A percentile compares a stretch with the other conserved stretches of the same genome.
Evolutionary conservation across 1,140 invertebrate genomes (phyloP).

Genomic region (Saccostrea echinata): DNA sequence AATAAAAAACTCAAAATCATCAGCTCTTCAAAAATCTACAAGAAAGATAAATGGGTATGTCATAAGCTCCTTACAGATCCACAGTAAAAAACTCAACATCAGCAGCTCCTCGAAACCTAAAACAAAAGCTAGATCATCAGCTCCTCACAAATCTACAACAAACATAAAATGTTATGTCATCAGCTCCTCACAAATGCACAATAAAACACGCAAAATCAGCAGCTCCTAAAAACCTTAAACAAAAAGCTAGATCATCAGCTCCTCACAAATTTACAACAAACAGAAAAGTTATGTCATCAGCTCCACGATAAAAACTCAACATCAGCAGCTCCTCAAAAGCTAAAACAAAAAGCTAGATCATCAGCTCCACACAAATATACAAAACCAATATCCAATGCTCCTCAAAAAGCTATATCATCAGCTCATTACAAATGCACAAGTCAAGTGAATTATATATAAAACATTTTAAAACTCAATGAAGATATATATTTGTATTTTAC

Average conservation of each 20-base stretch:
- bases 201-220: neutral
- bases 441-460: too few species aligned
- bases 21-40: conserved; percentile 92
- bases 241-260: too few species aligned
- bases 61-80: conserved; percentile 24
- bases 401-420: too few species aligned
- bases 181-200: conserved; percentile 30
- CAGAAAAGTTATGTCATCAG: too few species aligned
- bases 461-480: too few species aligned
- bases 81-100: neutral
- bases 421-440: conserved; percentile 93
- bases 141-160: conserved; percentile 97
- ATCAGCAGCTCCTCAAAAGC: conserved; percentile 98
- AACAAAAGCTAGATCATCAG: too few species aligned
- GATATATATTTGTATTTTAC: too few species aligned
- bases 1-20: neutral
- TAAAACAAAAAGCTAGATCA: too few species aligned
- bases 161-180: too few species aligned
- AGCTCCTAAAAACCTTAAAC: conserved; percentile 95
- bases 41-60: too few species aligned
- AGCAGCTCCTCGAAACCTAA: too few species aligned
- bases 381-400: too few species aligned
- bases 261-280: conserved; percentile 91
- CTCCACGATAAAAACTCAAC: neutral
- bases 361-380: conserved; percentile 40